Conservation (phyloP, 2,113 vertebrate genomes). For the Oreochromis niloticus region DNA sequence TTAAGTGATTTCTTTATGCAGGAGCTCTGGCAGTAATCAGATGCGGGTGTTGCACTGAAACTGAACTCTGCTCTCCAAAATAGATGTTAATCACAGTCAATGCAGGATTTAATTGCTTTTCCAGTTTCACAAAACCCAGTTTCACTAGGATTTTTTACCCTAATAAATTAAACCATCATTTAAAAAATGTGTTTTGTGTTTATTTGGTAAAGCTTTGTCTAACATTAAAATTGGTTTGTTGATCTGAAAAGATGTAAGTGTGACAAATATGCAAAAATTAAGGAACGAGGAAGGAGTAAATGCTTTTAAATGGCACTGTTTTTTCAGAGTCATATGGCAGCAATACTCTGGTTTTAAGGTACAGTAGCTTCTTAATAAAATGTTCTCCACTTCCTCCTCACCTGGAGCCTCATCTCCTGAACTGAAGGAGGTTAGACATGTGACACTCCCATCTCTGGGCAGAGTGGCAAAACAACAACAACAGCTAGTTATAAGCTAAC, state of each 20-base stretch:
- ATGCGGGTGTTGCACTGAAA: not conserved
- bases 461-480: not conserved
- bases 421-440: not conserved
- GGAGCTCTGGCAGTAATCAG: not conserved
- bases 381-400: not conserved
- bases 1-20: not conserved
- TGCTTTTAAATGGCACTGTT: no score
- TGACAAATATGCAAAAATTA: no score
- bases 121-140: not conserved
- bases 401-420: not conserved
- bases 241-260: no score
- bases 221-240: not conserved
- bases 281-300: no score
- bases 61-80: rapidly evolving
- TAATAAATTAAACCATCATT: not conserved
- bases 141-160: not conserved
- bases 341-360: not conserved
- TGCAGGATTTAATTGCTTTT: not conserved
- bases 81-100: not conserved
- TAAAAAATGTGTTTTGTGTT: not conserved
- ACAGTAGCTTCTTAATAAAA: not conserved
- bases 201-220: not conserved
- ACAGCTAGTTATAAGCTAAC: not conserved
- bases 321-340: not conserved
- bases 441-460: not conserved